These are phyloP conservation scores for Saccostrea glomerata DNA, from an alignment of 1,140 invertebrate species.

Conservation along the genomic window DNA sequence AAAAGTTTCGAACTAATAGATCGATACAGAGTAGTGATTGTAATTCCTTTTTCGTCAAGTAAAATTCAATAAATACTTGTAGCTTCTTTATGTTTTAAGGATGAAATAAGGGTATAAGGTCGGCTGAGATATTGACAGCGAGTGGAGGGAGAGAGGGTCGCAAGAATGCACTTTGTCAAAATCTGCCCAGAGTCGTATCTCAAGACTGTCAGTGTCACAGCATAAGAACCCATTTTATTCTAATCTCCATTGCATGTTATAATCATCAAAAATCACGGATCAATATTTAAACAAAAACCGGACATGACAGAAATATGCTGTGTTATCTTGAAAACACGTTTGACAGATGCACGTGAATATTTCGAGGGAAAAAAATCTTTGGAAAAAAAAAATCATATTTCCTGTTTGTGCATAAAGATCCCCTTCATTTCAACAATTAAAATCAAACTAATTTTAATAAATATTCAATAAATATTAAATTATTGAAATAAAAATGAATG, in stretches of 20 bases:
- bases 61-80: constrained; percentile 30
- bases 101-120: constrained; percentile 18
- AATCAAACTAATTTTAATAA: not conserved
- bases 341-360: constrained; percentile 1
- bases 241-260: constrained; percentile 32
- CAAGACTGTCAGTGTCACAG: constrained; percentile 24
- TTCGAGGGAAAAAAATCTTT: not conserved
- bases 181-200: constrained; percentile 10
- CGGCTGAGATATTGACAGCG: constrained; percentile 32
- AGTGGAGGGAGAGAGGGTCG: constrained; percentile 24
- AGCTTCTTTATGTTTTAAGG: constrained; percentile 37
- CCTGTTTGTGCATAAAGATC: not conserved
- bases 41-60: constrained; percentile 39
- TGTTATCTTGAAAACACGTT: not conserved
- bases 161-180: constrained; percentile 42
- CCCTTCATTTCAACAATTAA: not conserved
- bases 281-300: constrained; percentile 32
- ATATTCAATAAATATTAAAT: not conserved
- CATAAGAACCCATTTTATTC: constrained; percentile 18
- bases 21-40: constrained; percentile 30
- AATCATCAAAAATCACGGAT: constrained; percentile 27
- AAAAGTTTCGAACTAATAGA: constrained; percentile 9
- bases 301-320: constrained; percentile 33
- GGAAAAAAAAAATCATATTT: not conserved
- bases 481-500: too few relatives aligned